Conservation (phyloP, 2,888 invertebrate species). For the Cepaea hortensis region DNA sequence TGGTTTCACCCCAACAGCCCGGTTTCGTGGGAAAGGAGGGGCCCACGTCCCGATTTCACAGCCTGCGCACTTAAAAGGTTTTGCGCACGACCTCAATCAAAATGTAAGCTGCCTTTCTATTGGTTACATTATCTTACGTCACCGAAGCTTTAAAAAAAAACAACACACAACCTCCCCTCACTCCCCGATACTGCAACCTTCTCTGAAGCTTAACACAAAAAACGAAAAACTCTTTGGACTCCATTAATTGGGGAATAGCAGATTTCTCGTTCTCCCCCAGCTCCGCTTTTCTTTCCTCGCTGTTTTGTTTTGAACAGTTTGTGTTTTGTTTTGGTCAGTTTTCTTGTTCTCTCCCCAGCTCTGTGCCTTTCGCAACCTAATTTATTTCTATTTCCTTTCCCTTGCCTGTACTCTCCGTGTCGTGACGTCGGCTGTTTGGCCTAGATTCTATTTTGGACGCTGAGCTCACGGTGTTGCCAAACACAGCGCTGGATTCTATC, state of each 20-base stretch:
- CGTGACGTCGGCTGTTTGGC: slow-evolving; percentile 28
- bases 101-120: slow-evolving; percentile 16
- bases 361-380: slow-evolving; percentile 6
- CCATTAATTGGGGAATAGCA: neutral
- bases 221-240: neutral
- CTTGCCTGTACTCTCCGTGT: slow-evolving; percentile 12
- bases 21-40: neutral
- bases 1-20: too few species aligned
- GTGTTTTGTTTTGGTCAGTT: neutral
- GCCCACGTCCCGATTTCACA: neutral
- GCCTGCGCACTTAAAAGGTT: neutral
- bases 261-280: neutral
- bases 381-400: slow-evolving; percentile 11
- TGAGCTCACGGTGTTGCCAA: slow-evolving; percentile 47
- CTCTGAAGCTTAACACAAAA: neutral
- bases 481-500: slow-evolving; percentile 16
- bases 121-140: slow-evolving; percentile 1
- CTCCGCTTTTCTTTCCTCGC: neutral
- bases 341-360: neutral
- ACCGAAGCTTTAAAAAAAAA: neutral
- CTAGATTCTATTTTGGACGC: slow-evolving; percentile 45
- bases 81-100: neutral
- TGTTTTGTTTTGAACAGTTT: slow-evolving; percentile 21
- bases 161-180: neutral
- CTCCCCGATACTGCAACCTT: neutral